Evolutionary conservation across 2,113 vertebrate species (phyloP).

Genomic region (Trogon melanurus): DNA sequence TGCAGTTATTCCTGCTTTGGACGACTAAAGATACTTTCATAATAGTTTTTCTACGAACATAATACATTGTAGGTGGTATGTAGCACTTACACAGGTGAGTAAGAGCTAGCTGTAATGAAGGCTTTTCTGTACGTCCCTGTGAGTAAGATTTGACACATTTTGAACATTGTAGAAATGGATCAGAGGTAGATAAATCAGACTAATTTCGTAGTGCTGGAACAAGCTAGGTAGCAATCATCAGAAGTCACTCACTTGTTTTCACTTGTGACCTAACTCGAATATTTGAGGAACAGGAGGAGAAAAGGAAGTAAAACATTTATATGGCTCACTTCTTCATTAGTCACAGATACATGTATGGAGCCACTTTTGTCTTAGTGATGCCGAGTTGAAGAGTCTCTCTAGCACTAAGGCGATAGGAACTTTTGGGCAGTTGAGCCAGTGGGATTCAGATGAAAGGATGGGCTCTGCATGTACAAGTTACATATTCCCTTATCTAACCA

Average conservation of each 20-base stretch:
- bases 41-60: neutral
- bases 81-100: neutral
- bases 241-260: neutral
- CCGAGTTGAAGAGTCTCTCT: neutral
- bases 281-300: neutral
- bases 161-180: neutral
- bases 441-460: neutral
- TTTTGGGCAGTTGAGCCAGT: neutral
- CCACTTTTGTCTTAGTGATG: neutral
- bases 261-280: neutral
- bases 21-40: constrained; percentile 2
- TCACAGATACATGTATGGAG: neutral
- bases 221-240: neutral
- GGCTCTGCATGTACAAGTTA: neutral
- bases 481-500: neutral
- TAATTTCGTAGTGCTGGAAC: neutral
- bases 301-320: neutral
- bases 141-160: neutral
- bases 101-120: neutral
- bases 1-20: neutral
- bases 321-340: neutral
- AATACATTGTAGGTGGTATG: neutral
- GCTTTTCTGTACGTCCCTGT: neutral
- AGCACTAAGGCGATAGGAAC: neutral
- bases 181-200: neutral